Conservation (phyloP, 2,888 invertebrate species). For the Ernsta delagoae region DNA sequence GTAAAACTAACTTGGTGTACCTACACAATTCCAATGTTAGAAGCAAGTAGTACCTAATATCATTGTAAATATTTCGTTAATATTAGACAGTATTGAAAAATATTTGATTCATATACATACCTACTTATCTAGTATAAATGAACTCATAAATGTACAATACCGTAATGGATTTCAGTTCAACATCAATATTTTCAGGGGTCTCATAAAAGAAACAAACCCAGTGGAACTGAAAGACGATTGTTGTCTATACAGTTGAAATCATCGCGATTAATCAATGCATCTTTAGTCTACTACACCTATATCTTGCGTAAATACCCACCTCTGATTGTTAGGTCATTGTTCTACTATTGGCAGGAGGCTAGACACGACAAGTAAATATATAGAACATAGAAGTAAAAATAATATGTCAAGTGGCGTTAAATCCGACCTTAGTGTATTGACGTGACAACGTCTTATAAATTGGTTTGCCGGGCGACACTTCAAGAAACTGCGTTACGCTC, state of each 20-base stretch:
- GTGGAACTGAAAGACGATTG: constrained; percentile 30
- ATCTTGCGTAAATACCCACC: constrained; percentile 18
- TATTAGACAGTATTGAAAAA: background rate
- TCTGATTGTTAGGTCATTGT: background rate
- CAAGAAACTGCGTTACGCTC: too few species aligned
- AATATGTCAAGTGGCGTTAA: too few species aligned
- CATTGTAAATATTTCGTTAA: too few species aligned
- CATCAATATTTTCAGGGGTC: constrained; percentile 26
- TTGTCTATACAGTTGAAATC: constrained; percentile 29
- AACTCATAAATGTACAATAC: constrained; percentile 9
- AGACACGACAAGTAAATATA: background rate
- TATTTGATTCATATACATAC: background rate
- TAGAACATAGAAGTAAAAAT: too few species aligned
- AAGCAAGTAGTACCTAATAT: too few species aligned
- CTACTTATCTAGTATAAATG: background rate
- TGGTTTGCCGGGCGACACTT: too few species aligned
- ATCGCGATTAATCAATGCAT: constrained; percentile 31
- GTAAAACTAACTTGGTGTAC: too few species aligned
- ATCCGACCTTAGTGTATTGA: too few species aligned
- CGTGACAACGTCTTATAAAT: too few species aligned
- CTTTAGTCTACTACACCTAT: constrained; percentile 31
- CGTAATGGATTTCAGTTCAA: constrained; percentile 12
- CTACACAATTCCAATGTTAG: too few species aligned
- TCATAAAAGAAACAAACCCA: constrained; percentile 32
- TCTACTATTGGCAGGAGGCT: background rate